These are phyloP conservation scores for Ctenopoma kingsleyae DNA, from an alignment of 2,797 vertebrate genomes.

Conservation along the genomic window DNA sequence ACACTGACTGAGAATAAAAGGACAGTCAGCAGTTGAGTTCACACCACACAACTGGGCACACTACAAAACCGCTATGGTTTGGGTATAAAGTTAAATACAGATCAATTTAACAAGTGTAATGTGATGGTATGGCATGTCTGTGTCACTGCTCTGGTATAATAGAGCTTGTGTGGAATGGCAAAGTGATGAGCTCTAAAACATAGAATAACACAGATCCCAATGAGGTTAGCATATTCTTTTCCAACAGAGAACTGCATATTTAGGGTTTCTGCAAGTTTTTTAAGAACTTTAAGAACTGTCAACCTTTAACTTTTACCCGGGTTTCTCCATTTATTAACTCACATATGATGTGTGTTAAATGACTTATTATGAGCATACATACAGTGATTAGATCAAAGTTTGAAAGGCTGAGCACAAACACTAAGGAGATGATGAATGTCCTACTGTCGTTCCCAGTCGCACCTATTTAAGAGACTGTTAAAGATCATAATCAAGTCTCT, in stretches of 20 bases:
- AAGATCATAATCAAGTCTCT: conserved; percentile 16
- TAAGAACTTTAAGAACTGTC: no score
- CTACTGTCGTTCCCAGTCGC: background rate
- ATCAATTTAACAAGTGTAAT: conserved; percentile 1
- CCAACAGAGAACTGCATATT: background rate
- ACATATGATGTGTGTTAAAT: background rate
- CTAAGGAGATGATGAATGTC: conserved; percentile 7
- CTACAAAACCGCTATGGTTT: conserved; percentile 19
- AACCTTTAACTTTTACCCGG: background rate
- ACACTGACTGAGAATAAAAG: conserved; percentile 39
- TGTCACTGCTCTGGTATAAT: background rate
- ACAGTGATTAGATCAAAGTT: background rate
- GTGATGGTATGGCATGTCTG: background rate
- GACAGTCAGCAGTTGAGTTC: conserved; percentile 24
- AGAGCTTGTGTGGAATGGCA: background rate
- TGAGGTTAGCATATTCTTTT: no score
- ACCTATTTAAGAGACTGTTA: background rate
- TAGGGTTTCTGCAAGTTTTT: no score
- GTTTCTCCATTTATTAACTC: background rate
- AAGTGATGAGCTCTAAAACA: background rate
- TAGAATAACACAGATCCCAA: background rate
- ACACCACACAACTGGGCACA: conserved; percentile 10
- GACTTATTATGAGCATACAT: background rate
- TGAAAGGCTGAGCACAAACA: conserved; percentile 8
- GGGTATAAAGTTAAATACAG: conserved; percentile 12